Percentiles rank a stretch among this genome's conserved stretches.
These are phyloP conservation scores for Axea sp. DNA, from an alignment of 2,888 invertebrate species.

Conservation along the genomic window DNA sequence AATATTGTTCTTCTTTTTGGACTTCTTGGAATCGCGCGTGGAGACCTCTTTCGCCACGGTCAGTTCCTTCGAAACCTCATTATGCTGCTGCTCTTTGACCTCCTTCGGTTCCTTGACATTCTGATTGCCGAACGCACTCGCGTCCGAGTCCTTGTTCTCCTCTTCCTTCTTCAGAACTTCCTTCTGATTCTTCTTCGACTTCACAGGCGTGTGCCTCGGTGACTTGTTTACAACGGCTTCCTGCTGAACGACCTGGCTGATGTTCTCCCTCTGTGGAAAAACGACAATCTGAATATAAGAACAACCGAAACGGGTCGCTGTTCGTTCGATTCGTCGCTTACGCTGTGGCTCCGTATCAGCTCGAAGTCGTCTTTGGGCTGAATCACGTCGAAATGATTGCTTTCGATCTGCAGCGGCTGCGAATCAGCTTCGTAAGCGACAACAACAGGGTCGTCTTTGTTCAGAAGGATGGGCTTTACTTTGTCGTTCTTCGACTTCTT, in stretches of 20 bases:
- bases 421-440: slow-evolving; percentile 74
- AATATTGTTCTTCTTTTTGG: slow-evolving; percentile 83
- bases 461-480: slow-evolving; percentile 87
- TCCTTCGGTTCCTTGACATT: slow-evolving; percentile 68
- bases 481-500: slow-evolving; percentile 86
- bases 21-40: slow-evolving; percentile 78
- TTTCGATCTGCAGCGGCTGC: slow-evolving; percentile 78
- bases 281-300: too few species aligned
- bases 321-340: too few species aligned
- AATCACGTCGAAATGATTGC: slow-evolving; percentile 88
- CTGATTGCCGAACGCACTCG: slow-evolving; percentile 70
- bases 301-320: too few species aligned
- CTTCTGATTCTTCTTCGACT: slow-evolving; percentile 72
- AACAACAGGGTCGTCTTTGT: slow-evolving; percentile 85
- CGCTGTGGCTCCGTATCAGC: slow-evolving; percentile 80
- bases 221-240: slow-evolving; percentile 72
- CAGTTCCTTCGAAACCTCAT: slow-evolving; percentile 67
- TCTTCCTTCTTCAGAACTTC: slow-evolving; percentile 70
- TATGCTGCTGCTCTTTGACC: slow-evolving; percentile 64
- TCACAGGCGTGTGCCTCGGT: slow-evolving; percentile 76
- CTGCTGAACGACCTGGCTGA: slow-evolving; percentile 66
- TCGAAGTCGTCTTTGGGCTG: slow-evolving; percentile 90
- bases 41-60: slow-evolving; percentile 66
- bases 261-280: slow-evolving; percentile 71
- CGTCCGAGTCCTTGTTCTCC: slow-evolving; percentile 69